phyloP scores from a whole-genome alignment of 2,888 invertebrate species.

The Zhengitettix transpicula region DNA sequence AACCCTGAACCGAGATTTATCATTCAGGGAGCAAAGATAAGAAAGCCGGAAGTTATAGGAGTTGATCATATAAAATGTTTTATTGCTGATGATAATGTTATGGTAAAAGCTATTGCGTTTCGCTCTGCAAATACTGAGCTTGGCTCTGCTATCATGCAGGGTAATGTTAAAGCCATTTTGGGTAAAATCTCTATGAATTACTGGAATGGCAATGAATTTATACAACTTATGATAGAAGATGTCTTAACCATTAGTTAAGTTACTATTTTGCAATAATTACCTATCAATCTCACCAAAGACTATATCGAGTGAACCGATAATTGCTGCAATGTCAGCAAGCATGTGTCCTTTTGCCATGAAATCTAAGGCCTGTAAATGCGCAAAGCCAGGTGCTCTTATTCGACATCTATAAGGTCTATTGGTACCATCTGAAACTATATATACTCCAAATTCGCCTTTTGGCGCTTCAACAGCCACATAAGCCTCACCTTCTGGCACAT shows the following conservation, averaged over 20 bases:
- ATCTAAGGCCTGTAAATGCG: slow-evolving; percentile 30
- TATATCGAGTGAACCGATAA: slow-evolving; percentile 28
- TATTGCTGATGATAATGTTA: too few species aligned
- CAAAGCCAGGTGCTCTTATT: slow-evolving; percentile 21
- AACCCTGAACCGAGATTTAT: too few species aligned
- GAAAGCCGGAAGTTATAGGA: too few species aligned
- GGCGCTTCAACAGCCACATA: slow-evolving; percentile 45
- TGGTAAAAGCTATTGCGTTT: too few species aligned
- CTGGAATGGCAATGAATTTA: neutral
- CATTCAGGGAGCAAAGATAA: too few species aligned
- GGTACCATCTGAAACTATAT: slow-evolving; percentile 41
- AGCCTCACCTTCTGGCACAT: slow-evolving; percentile 41
- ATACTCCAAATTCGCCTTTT: slow-evolving; percentile 44
- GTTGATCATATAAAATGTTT: too few species aligned
- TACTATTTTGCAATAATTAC: too few species aligned
- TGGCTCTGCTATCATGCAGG: neutral
- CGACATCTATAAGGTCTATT: slow-evolving; percentile 36
- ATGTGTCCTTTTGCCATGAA: slow-evolving; percentile 33
- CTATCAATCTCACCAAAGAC: neutral
- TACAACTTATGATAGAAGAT: neutral
- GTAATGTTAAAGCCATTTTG: neutral
- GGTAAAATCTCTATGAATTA: neutral
- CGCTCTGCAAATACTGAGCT: too few species aligned
- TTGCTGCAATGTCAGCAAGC: slow-evolving; percentile 42
- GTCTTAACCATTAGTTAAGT: neutral